Evolutionary conservation across 2,888 invertebrate species (phyloP).

Genomic region (Drosophila picticornis): DNA sequence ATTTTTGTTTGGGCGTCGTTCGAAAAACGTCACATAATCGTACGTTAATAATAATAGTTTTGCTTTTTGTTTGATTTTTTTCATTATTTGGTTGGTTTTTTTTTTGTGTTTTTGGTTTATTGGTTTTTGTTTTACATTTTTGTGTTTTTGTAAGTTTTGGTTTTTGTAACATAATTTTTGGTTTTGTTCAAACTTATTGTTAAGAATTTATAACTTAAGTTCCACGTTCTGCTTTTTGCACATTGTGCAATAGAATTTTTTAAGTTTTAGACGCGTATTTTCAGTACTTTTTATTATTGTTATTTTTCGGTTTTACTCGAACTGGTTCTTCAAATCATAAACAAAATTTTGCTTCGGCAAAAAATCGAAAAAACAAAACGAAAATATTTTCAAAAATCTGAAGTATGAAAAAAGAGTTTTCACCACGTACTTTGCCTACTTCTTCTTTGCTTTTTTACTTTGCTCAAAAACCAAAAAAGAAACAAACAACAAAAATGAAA

Average conservation of each 20-base stretch:
- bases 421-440: constrained; percentile 51
- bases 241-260: constrained; percentile 34
- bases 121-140: constrained; percentile 43
- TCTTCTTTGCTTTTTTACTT: constrained; percentile 59
- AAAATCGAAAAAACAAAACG: constrained; percentile 52
- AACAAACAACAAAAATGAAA: constrained; percentile 48
- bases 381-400: constrained; percentile 39
- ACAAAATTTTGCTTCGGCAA: constrained; percentile 56
- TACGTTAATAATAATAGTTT: constrained; percentile 61
- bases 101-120: constrained; percentile 41
- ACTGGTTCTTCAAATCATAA: constrained; percentile 35
- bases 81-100: constrained; percentile 44
- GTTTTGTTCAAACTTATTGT: constrained; percentile 66
- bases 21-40: constrained; percentile 84
- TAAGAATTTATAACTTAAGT: constrained; percentile 58
- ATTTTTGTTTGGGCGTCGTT: constrained; percentile 86
- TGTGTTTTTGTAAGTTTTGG: constrained; percentile 39
- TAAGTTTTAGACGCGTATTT: constrained; percentile 27
- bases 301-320: constrained; percentile 27
- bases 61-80: constrained; percentile 45
- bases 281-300: constrained; percentile 10
- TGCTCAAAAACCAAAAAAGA: constrained; percentile 59
- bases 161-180: constrained; percentile 49
- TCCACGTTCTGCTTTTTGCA: constrained; percentile 52
- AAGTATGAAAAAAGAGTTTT: constrained; percentile 24